Evolutionary conservation across 2,797 vertebrate genomes (phyloP).

Genomic region (Eremophila alpestris): DNA sequence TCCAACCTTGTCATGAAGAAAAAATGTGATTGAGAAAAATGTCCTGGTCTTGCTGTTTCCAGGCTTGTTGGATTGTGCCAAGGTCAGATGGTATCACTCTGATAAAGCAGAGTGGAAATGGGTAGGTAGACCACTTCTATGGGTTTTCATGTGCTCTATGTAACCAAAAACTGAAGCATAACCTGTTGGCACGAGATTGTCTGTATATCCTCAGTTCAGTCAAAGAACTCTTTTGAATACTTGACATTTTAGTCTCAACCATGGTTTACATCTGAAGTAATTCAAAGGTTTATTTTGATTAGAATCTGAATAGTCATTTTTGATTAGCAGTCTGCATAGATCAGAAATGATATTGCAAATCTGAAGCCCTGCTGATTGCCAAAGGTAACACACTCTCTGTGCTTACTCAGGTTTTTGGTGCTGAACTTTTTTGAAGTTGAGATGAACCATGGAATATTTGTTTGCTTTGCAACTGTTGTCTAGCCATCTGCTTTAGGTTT

Average conservation of each 20-base stretch:
- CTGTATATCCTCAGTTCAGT: neutral
- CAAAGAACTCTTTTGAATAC: neutral
- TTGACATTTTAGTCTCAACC: neutral
- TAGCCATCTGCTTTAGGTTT: slow-evolving; percentile 58
- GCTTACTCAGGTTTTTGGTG: slow-evolving; percentile 27
- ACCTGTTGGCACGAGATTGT: neutral
- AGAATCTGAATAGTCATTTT: slow-evolving; percentile 26
- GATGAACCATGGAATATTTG: slow-evolving; percentile 11
- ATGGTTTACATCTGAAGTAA: neutral
- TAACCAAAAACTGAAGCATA: neutral
- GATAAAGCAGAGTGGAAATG: neutral
- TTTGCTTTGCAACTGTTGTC: slow-evolving; percentile 41
- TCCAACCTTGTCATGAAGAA: neutral
- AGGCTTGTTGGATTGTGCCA: neutral
- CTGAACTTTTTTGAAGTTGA: slow-evolving; percentile 29
- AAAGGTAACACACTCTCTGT: slow-evolving; percentile 43
- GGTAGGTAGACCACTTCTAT: neutral
- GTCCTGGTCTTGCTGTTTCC: neutral
- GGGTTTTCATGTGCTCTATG: neutral
- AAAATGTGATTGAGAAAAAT: neutral
- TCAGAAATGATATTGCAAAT: slow-evolving; percentile 20
- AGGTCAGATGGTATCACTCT: neutral
- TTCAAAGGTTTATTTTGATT: slow-evolving; percentile 47
- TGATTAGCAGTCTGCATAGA: slow-evolving; percentile 34
- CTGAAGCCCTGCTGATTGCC: slow-evolving; percentile 2